Conservation (phyloP, 2,797 vertebrate genomes). For the Sebastes nivosus region DNA sequence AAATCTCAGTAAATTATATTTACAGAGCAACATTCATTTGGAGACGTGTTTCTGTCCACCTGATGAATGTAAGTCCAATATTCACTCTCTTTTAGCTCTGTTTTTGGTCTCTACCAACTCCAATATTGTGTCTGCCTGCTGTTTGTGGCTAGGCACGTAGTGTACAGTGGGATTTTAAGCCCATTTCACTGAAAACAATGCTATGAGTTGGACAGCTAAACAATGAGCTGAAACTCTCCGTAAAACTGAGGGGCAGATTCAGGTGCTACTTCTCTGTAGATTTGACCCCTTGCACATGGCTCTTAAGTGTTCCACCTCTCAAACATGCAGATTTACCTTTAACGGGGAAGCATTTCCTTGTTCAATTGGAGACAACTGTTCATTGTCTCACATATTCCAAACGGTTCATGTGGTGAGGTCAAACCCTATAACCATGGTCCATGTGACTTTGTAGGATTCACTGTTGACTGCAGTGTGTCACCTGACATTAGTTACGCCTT, state of each 20-base stretch:
- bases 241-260: neutral
- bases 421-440: slow-evolving; percentile 12
- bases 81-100: neutral
- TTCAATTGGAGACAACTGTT: neutral
- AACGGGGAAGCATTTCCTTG: neutral
- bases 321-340: neutral
- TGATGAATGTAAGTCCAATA: neutral
- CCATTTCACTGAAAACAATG: too few species aligned
- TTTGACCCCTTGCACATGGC: neutral
- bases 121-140: neutral
- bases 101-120: neutral
- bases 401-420: slow-evolving; percentile 8
- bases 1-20: too few species aligned
- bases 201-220: neutral
- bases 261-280: neutral
- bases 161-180: neutral
- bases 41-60: neutral
- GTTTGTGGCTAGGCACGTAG: neutral
- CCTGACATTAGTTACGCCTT: neutral
- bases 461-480: slow-evolving; percentile 13
- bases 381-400: neutral
- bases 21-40: neutral
- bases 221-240: neutral
- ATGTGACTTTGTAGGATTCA: slow-evolving; percentile 19
- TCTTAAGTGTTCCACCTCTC: neutral